phyloP scores from a whole-genome alignment of 2,888 invertebrate species.

The Synanthedon myopaeformis region DNA sequence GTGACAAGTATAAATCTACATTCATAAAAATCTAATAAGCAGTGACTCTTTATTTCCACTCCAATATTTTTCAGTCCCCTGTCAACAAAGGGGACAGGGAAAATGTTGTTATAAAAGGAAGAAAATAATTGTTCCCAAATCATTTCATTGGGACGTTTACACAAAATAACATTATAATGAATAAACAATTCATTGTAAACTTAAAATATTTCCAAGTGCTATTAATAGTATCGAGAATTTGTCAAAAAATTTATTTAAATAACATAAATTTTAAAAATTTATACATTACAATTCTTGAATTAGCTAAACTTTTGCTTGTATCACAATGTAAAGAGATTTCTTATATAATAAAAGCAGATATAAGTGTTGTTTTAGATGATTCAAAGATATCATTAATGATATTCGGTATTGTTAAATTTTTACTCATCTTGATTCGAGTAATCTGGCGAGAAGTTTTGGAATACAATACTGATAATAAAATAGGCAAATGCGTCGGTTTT shows the following conservation, averaged over 20 bases:
- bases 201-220: constrained; percentile 26
- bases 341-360: constrained; percentile 37
- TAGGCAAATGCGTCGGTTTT: constrained; percentile 24
- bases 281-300: constrained; percentile 30
- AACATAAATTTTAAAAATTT: constrained; percentile 10
- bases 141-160: not conserved
- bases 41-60: too few species aligned
- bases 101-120: not conserved
- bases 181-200: constrained; percentile 21
- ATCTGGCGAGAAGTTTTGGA: constrained; percentile 38
- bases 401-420: constrained; percentile 43
- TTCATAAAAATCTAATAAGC: too few species aligned
- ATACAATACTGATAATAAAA: constrained; percentile 32
- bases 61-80: too few species aligned
- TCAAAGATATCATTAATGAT: constrained; percentile 39
- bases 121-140: not conserved
- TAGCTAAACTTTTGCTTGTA: constrained; percentile 35
- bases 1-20: not conserved
- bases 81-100: not conserved
- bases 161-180: constrained; percentile 15
- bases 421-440: constrained; percentile 41
- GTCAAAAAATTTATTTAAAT: too few species aligned
- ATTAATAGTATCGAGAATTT: too few species aligned
- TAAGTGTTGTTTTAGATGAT: constrained; percentile 44
- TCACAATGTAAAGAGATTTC: constrained; percentile 42